These are phyloP conservation scores for Empidonax traillii DNA, from an alignment of 2,113 vertebrate species.

Conservation along the genomic window DNA sequence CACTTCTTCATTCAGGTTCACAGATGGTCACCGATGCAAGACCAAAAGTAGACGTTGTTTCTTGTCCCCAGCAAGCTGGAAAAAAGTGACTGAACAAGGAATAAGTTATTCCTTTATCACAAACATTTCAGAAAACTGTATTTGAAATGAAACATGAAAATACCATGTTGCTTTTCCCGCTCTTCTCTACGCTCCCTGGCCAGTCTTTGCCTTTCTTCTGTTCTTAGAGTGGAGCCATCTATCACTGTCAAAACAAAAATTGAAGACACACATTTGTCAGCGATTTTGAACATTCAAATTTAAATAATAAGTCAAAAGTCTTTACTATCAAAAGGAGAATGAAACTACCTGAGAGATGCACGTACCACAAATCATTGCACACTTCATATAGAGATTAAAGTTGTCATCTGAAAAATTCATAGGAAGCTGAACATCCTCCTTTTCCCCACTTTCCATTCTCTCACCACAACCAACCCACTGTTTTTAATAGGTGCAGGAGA, in stretches of 20 bases:
- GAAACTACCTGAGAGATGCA: background rate
- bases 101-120: background rate
- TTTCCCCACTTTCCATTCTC: background rate
- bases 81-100: background rate
- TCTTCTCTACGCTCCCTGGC: constrained; percentile 93
- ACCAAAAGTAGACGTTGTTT: background rate
- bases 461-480: background rate
- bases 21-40: background rate
- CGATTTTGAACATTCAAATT: background rate
- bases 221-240: constrained; percentile 86
- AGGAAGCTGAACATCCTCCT: background rate
- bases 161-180: constrained; percentile 86
- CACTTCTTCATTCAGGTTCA: background rate
- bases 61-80: background rate
- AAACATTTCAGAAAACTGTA: background rate
- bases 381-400: background rate
- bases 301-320: background rate
- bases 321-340: background rate
- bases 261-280: background rate
- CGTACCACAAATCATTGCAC: background rate
- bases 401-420: background rate
- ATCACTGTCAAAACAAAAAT: constrained; percentile 78
- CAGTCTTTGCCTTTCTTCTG: constrained; percentile 88
- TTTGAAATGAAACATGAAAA: constrained; percentile 10
- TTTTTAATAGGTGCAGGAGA: background rate